phyloP scores from a whole-genome alignment of 1,140 invertebrate genomes.

The Listronotus bonariensis region DNA sequence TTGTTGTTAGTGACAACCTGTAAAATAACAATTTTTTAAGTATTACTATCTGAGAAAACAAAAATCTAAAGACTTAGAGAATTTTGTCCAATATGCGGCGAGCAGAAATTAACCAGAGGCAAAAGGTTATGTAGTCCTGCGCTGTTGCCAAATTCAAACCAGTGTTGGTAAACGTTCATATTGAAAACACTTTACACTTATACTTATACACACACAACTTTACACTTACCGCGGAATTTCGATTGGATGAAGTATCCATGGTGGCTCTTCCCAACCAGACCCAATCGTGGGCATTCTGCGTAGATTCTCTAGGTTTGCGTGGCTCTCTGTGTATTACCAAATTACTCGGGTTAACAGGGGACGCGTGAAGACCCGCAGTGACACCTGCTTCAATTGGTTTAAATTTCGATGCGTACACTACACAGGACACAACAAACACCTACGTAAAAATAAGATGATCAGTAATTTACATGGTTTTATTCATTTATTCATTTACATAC shows the following conservation, averaged over 20 bases:
- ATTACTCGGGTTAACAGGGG: constrained; percentile 53
- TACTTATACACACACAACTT: no score
- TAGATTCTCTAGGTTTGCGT: constrained; percentile 70
- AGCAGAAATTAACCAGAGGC: no score
- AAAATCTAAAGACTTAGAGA: no score
- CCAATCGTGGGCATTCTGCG: constrained; percentile 94
- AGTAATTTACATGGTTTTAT: no score
- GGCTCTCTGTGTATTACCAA: constrained; percentile 59
- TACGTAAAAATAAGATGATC: constrained; percentile 28
- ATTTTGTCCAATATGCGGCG: no score
- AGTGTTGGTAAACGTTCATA: no score
- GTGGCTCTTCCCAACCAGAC: constrained; percentile 92
- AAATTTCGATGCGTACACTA: constrained; percentile 89
- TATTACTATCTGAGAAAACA: no score
- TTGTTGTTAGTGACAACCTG: constrained; percentile 47
- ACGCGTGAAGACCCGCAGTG: constrained; percentile 52
- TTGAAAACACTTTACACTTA: no score
- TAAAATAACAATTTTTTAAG: no score
- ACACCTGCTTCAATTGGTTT: constrained; percentile 59
- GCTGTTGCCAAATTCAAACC: no score
- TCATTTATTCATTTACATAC: no score
- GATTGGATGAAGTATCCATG: constrained; percentile 71
- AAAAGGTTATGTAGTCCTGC: no score
- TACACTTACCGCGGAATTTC: constrained; percentile 42
- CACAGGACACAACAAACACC: constrained; percentile 92